A percentile compares a stretch with the other conserved stretches of the same genome.
Conservation (phyloP, 1,140 invertebrate species). For the Megalonaias nervosa region DNA sequence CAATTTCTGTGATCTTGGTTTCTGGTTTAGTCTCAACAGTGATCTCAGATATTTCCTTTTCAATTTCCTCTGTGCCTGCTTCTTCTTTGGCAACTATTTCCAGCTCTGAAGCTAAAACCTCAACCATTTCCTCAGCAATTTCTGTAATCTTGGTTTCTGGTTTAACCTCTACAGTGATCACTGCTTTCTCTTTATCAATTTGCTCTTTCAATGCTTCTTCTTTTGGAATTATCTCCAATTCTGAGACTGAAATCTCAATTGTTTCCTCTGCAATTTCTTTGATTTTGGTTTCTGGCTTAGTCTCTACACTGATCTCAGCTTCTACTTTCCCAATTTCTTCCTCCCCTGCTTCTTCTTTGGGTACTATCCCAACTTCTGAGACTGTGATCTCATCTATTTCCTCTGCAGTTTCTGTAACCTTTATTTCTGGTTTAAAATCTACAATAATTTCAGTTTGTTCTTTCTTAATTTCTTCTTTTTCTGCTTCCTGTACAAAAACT, state of each 20-base stretch:
- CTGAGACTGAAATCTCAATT: constrained; percentile 1
- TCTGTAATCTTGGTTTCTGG: neutral
- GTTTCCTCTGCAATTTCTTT: neutral
- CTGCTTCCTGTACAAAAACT: constrained; percentile 3
- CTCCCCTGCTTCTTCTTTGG: constrained; percentile 5
- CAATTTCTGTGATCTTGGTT: neutral
- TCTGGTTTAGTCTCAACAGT: neutral
- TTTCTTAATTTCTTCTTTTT: constrained; percentile 12
- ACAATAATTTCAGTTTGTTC: neutral
- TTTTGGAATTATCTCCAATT: neutral
- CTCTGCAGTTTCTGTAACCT: neutral
- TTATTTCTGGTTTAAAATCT: neutral
- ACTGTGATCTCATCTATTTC: neutral
- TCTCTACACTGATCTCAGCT: neutral
- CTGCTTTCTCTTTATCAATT: neutral
- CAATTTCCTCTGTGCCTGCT: neutral
- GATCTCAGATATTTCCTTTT: neutral
- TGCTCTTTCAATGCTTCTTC: neutral
- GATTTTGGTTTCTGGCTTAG: neutral
- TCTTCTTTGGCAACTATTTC: neutral
- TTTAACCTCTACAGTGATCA: neutral
- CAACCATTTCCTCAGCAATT: neutral
- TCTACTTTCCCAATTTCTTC: constrained; percentile 17
- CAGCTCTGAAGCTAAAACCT: neutral
- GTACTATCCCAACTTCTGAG: neutral